Evolutionary conservation across 64 coral and sea anemone species (phyloP).

Genomic region (Actinia equina): DNA sequence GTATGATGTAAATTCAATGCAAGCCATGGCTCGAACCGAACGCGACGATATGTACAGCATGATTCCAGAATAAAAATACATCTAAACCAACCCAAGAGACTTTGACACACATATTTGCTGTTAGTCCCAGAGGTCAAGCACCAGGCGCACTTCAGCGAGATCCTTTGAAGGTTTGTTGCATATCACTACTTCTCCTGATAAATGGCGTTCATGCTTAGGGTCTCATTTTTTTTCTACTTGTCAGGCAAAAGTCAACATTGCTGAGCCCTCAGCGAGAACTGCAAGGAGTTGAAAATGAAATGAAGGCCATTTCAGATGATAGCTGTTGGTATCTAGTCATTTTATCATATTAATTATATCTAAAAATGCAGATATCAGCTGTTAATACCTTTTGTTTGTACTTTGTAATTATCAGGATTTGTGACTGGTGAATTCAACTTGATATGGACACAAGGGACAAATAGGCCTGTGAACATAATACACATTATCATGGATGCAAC

Average conservation of each 20-base stretch:
- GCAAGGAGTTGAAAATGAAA: slow-evolving; percentile 14
- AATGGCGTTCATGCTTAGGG: no score
- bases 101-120: not conserved
- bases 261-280: slow-evolving; percentile 27
- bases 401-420: slow-evolving; percentile 27
- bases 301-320: not conserved
- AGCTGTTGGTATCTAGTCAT: not conserved
- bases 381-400: not conserved
- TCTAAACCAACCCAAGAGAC: no score
- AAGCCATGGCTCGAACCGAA: no score
- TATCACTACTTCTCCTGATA: not conserved
- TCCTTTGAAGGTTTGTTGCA: not conserved
- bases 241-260: slow-evolving; percentile 31
- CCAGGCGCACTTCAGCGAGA: not conserved
- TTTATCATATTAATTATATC: not conserved
- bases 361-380: not conserved
- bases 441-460: not conserved
- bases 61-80: no score
- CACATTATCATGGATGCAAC: slow-evolving; percentile 62
- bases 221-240: not conserved
- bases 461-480: slow-evolving; percentile 37
- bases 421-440: slow-evolving; percentile 50
- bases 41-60: no score
- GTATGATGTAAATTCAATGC: no score
- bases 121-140: not conserved